A percentile compares a stretch with the other conserved stretches of the same genome.
phyloP scores from a whole-genome alignment of 2,113 vertebrate genomes.

The Chamaea fasciata region DNA sequence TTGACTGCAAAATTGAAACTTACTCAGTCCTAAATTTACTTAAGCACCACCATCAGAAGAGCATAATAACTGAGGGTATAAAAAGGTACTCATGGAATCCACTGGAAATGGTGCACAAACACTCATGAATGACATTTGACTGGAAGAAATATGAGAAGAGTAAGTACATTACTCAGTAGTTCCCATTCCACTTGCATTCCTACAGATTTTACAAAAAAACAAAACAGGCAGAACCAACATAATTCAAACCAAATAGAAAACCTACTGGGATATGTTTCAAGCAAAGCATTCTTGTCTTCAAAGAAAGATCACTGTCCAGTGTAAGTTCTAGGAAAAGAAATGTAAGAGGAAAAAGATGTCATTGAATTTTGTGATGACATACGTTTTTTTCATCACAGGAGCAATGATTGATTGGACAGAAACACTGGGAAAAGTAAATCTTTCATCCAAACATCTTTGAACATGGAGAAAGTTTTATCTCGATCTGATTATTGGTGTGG shows the following conservation, averaged over 20 bases:
- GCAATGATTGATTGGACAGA: background rate
- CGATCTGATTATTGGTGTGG: background rate
- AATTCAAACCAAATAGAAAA: background rate
- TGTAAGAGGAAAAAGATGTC: background rate
- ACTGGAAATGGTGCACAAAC: background rate
- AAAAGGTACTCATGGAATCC: background rate
- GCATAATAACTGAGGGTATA: background rate
- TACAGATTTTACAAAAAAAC: background rate
- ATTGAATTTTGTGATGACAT: background rate
- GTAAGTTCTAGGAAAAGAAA: background rate
- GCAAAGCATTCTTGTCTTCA: background rate
- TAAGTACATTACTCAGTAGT: background rate
- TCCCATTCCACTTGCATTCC: background rate
- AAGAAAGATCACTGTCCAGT: background rate
- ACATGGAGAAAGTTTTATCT: background rate
- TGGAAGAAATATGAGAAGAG: background rate
- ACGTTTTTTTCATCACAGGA: background rate
- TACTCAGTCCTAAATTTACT: background rate
- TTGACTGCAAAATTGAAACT: background rate
- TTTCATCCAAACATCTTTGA: background rate
- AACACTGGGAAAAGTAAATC: background rate
- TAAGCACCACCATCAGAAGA: background rate
- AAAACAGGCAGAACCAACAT: background rate
- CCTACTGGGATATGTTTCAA: background rate
- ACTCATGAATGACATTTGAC: background rate